Evolutionary conservation across 2,113 vertebrate genomes (phyloP).

Genomic region (Colinus virginianus): DNA sequence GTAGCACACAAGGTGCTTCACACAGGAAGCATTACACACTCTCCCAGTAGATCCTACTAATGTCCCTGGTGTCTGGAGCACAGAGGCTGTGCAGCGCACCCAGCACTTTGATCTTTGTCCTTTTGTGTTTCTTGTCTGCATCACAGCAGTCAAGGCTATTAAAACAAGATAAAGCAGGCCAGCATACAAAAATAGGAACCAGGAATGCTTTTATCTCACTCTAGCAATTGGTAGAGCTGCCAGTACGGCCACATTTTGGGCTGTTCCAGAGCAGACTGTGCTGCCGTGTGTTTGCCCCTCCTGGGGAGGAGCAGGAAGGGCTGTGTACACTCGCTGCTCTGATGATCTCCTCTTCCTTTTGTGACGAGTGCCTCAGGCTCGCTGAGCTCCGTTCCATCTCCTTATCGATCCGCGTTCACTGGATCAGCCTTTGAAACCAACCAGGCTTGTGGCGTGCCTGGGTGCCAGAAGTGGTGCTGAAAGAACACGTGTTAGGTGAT

Average conservation of each 20-base stretch:
- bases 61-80: not conserved
- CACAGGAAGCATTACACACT: rapidly evolving
- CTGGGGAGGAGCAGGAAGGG: not conserved
- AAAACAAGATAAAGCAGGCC: not conserved
- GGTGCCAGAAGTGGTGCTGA: not conserved
- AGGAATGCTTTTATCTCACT: not conserved
- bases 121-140: not conserved
- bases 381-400: not conserved
- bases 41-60: not conserved
- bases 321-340: not conserved
- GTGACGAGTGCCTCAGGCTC: not conserved
- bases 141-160: not conserved
- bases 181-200: not conserved
- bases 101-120: not conserved
- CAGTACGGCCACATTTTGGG: not conserved
- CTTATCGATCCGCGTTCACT: not conserved
- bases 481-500: not conserved
- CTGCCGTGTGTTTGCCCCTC: not conserved
- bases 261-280: not conserved
- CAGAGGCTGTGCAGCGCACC: not conserved
- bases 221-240: not conserved
- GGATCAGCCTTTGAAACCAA: not conserved
- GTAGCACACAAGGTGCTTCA: not conserved
- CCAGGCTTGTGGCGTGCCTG: rapidly evolving
- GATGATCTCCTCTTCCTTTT: not conserved